These are phyloP conservation scores for Myotis pilosus DNA, from an alignment of 2,797 vertebrate genomes.

Conservation along the genomic window DNA sequence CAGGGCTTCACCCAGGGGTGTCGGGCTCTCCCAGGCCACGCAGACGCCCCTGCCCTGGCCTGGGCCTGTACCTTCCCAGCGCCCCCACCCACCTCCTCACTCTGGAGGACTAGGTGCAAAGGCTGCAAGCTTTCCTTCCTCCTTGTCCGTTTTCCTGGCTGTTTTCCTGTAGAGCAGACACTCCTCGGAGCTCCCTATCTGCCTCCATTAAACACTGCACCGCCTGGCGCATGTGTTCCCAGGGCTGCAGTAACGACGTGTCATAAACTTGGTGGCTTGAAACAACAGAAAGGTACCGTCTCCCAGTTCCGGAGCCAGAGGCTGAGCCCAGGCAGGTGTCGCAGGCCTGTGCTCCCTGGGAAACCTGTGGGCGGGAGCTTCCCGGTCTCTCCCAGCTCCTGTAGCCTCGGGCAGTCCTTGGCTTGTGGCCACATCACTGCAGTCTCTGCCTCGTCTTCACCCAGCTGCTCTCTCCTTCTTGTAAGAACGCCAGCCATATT, in stretches of 20 bases:
- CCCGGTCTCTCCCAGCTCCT: background rate
- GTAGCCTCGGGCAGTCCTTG: background rate
- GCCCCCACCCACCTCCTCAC: background rate
- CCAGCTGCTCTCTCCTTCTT: background rate
- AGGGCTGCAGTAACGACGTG: background rate
- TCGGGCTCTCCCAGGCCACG: background rate
- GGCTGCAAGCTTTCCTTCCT: too few relatives aligned
- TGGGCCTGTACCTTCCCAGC: accelerated
- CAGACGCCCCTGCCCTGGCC: too few relatives aligned
- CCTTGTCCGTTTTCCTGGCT: background rate
- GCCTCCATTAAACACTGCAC: background rate
- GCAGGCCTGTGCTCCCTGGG: background rate
- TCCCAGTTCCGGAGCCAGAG: background rate
- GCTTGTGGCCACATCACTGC: background rate
- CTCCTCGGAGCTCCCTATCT: background rate
- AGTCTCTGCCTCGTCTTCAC: background rate
- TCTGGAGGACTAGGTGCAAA: background rate
- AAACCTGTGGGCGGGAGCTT: background rate
- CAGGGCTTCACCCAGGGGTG: background rate
- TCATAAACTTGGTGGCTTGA: background rate
- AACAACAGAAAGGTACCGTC: background rate
- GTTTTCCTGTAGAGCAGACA: background rate
- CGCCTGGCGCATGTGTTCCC: background rate
- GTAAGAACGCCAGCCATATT: background rate
- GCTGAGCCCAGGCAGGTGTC: background rate